Percentiles rank a stretch among this genome's conserved stretches.
phyloP scores from a whole-genome alignment of 2,113 vertebrate genomes.

The Coreoperca whiteheadi region DNA sequence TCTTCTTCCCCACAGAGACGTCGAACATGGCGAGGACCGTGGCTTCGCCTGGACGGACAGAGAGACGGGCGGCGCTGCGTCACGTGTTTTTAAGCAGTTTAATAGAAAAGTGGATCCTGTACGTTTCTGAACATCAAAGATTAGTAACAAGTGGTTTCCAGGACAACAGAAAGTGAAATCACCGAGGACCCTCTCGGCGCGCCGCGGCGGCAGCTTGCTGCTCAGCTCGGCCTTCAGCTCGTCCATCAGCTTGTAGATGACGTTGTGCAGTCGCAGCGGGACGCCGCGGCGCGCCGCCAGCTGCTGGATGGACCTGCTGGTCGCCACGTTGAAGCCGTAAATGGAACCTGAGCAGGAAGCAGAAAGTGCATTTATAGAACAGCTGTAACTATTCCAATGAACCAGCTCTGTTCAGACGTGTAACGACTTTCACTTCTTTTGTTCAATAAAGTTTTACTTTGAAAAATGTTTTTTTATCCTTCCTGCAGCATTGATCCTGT shows the following conservation, averaged over 20 bases:
- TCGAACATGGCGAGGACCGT: conserved; percentile 88
- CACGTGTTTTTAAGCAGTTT: no score
- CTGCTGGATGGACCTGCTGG: conserved; percentile 83
- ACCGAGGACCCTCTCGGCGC: conserved; percentile 86
- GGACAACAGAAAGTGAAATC: no score
- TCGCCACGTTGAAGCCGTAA: conserved; percentile 92
- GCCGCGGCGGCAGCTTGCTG: conserved; percentile 79
- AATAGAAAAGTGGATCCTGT: no score
- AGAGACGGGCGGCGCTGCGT: not conserved
- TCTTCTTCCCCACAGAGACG: conserved; percentile 90
- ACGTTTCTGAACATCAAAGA: no score
- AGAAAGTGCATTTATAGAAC: no score
- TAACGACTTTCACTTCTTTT: no score
- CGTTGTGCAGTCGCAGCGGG: conserved; percentile 87
- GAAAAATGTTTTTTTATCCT: no score
- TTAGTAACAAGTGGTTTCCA: no score
- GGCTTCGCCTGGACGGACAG: conserved; percentile 87
- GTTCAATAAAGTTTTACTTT: no score
- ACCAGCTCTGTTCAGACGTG: no score
- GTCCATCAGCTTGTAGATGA: conserved; percentile 94
- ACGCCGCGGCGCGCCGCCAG: conserved; percentile 87
- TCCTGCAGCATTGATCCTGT: no score
- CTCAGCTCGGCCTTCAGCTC: conserved; percentile 90
- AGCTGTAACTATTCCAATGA: no score
- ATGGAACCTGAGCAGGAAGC: conserved; percentile 86